These are phyloP conservation scores for Pollimyrus isidori DNA, from an alignment of 2,113 vertebrate genomes.

Conservation along the genomic window DNA sequence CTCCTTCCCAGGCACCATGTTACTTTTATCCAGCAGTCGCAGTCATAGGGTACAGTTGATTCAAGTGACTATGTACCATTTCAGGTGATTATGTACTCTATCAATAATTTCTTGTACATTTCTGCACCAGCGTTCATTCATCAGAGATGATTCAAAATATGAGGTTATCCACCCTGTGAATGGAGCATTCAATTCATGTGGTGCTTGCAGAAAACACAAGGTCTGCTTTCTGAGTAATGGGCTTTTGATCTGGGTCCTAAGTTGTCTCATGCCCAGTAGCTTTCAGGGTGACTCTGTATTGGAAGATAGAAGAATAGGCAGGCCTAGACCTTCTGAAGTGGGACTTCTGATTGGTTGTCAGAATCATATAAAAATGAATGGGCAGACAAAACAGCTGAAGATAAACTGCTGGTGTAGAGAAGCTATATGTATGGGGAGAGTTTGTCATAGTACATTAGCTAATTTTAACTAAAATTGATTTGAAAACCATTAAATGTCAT, in stretches of 20 bases:
- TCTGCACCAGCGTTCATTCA: neutral
- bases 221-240: neutral
- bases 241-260: neutral
- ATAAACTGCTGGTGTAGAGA: neutral
- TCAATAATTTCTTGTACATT: too few relatives aligned
- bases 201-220: neutral
- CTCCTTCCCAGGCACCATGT: neutral
- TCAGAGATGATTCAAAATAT: neutral
- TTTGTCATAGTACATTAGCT: neutral
- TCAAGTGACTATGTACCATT: neutral
- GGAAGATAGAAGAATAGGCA: neutral
- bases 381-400: neutral
- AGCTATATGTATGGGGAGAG: neutral
- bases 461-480: neutral
- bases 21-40: neutral
- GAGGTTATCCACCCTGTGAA: neutral
- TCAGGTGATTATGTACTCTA: neutral
- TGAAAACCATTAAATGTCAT: neutral
- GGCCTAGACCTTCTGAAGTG: neutral
- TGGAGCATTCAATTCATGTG: neutral
- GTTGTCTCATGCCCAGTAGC: neutral
- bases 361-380: neutral
- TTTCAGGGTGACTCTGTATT: neutral
- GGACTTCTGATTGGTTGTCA: neutral
- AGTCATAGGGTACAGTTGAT: neutral